Conservation (phyloP, 2,797 vertebrate species). For the Lacerta bilineata region DNA sequence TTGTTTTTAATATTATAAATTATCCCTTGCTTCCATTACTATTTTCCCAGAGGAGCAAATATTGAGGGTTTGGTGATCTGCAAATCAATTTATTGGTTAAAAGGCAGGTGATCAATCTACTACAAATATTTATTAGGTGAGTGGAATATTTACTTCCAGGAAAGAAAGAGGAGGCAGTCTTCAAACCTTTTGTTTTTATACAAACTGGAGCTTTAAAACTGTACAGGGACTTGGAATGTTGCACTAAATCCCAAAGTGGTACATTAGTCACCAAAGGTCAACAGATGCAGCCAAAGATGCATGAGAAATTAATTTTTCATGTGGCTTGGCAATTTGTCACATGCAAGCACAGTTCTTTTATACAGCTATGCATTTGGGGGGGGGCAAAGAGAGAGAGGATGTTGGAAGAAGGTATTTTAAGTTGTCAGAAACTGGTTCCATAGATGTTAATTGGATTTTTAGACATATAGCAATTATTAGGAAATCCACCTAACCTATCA, state of each 20-base stretch:
- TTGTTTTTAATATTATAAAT: neutral
- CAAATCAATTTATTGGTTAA: constrained; percentile 8
- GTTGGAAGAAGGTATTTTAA: neutral
- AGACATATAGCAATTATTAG: constrained; percentile 12
- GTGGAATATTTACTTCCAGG: neutral
- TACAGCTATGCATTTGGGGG: neutral
- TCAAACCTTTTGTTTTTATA: constrained; percentile 29
- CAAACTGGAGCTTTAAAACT: neutral
- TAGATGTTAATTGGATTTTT: constrained; percentile 26
- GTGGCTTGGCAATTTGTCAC: constrained; percentile 26
- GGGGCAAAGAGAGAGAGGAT: no score
- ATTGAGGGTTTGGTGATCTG: neutral
- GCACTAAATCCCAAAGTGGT: neutral
- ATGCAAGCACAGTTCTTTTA: neutral
- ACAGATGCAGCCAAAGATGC: neutral
- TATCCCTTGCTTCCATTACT: constrained; percentile 37
- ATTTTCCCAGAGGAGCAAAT: neutral
- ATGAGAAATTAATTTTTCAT: constrained; percentile 31
- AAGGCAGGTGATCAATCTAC: neutral
- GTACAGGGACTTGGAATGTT: constrained; percentile 12
- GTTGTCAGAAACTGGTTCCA: neutral
- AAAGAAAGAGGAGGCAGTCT: neutral
- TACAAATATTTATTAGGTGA: constrained; percentile 4
- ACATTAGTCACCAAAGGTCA: constrained; percentile 26
- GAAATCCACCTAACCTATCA: constrained; percentile 13